Evolutionary conservation across 2,113 vertebrate genomes (phyloP), one percentile per base, ranked within the genome.

Genomic region (Heterotilapia buettikoferi): DNA sequence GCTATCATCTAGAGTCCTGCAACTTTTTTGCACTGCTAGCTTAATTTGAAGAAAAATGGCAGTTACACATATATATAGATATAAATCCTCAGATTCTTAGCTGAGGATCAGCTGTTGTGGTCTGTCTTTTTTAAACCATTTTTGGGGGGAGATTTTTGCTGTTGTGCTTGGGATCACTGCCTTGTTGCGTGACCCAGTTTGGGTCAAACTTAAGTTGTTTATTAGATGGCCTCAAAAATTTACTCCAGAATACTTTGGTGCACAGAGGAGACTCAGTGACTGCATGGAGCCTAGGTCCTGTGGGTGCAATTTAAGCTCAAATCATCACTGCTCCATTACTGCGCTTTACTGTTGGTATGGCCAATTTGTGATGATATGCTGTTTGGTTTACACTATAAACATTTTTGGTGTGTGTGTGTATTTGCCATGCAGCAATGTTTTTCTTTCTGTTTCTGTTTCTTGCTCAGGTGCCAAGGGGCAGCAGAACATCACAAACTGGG

Each of bases 401-500:
- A 38, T 38, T 66, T 38, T 36, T 9, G 3, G 6, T 38, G 31
- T 63, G 53, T 52, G 26, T 36, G 31, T 19, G 16, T 36, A 5
- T 66, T 38, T 66, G 10, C 18, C 31, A 38, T 66, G 31, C 3
- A 66, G 18, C 31, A 66, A 66, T 36, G 18, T n/a, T 63, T 63
- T 3, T 5, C 10, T 53, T 4, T 16, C n/a, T 71, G n/a, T 26
- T 45, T 45, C 11, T 4, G 50, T 82, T 29, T 11, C 40, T 7
- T 80, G 92, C 88, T 14, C 91, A 99, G 98, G 98, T 66, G 96
- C 97, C 14, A 99, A 98, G 93, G 97, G 96, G 14, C 97, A 96
- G 56, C 96, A 96, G 86, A 89, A 97, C 45, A 97, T 99, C 93
- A 99, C 98, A 33, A 98, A 99, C 95, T 99, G 98, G 98, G 98